Evolutionary conservation across 2,797 vertebrate species (phyloP).

Genomic region (Phataginus tricuspis): DNA sequence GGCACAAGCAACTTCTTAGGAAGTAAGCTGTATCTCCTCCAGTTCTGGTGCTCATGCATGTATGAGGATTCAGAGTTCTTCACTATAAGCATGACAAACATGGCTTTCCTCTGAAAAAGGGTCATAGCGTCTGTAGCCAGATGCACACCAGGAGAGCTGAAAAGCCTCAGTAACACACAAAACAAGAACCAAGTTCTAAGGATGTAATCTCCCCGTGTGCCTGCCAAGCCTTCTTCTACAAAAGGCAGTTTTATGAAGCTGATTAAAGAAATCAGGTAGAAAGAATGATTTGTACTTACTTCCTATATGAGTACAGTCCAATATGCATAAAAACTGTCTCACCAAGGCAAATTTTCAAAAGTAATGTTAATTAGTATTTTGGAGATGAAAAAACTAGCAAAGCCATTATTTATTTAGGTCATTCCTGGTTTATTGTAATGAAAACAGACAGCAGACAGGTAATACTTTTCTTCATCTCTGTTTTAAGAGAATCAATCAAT

Average conservation of each 20-base stretch:
- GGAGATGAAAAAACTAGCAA: not conserved
- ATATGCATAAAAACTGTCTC: not conserved
- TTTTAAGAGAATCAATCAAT: not conserved
- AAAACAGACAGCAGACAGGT: not conserved
- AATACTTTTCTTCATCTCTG: not conserved
- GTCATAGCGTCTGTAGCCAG: not conserved
- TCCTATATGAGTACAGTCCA: not conserved
- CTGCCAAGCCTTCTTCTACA: not conserved
- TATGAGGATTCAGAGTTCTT: not conserved
- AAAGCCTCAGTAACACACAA: not conserved
- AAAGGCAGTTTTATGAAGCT: not conserved
- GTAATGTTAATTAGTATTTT: constrained; percentile 5
- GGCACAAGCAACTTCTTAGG: not conserved
- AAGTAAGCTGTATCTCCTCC: not conserved
- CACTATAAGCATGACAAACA: not conserved
- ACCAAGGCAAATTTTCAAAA: constrained; percentile 9
- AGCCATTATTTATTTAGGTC: not conserved
- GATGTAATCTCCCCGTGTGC: not conserved
- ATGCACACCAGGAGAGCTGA: not conserved
- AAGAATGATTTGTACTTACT: not conserved
- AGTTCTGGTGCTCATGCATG: not conserved
- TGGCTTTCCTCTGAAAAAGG: not conserved
- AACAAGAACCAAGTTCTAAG: not conserved
- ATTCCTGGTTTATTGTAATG: not conserved
- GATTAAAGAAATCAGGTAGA: not conserved